Percentiles rank a stretch among this genome's conserved stretches.
phyloP scores from a whole-genome alignment of 2,113 vertebrate genomes.

The Thinocorus orbignyianus region DNA sequence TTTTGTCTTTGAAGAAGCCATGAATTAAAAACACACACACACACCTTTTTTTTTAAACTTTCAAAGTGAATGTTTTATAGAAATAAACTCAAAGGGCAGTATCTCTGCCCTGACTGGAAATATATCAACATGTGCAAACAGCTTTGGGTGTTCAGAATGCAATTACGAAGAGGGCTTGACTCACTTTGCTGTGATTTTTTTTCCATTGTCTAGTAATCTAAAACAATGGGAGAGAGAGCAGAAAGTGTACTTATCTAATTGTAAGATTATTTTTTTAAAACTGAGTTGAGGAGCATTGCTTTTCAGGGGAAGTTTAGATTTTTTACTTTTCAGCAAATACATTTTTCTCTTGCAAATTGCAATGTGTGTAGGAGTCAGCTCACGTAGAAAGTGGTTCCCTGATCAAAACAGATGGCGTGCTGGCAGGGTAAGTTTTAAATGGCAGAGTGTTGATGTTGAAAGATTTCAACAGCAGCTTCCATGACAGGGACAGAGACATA shows the following conservation, averaged over 20 bases:
- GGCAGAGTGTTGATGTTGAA: conserved; percentile 72
- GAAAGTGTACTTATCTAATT: not conserved
- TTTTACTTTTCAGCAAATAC: conserved; percentile 43
- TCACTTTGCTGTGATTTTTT: not conserved
- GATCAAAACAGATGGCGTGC: conserved; percentile 72
- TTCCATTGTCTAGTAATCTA: not conserved
- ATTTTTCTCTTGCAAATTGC: conserved; percentile 53
- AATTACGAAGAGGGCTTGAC: not conserved
- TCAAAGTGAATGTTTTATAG: not conserved
- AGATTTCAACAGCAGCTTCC: conserved; percentile 71
- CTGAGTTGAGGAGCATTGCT: not conserved
- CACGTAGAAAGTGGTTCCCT: conserved; percentile 72
- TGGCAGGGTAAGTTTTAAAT: conserved; percentile 72
- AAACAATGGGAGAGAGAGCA: not conserved
- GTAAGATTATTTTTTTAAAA: not conserved
- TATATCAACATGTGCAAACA: not conserved
- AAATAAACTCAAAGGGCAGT: not conserved
- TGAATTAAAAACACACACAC: not conserved
- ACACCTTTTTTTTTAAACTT: not conserved
- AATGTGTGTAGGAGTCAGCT: conserved; percentile 64
- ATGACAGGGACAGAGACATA: conserved; percentile 67
- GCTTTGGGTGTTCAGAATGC: not conserved
- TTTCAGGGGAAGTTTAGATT: conserved; percentile 5
- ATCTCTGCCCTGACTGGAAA: not conserved
- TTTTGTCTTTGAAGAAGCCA: not conserved